phyloP scores from a whole-genome alignment of 2,113 vertebrate genomes.

The Zingel zingel region DNA sequence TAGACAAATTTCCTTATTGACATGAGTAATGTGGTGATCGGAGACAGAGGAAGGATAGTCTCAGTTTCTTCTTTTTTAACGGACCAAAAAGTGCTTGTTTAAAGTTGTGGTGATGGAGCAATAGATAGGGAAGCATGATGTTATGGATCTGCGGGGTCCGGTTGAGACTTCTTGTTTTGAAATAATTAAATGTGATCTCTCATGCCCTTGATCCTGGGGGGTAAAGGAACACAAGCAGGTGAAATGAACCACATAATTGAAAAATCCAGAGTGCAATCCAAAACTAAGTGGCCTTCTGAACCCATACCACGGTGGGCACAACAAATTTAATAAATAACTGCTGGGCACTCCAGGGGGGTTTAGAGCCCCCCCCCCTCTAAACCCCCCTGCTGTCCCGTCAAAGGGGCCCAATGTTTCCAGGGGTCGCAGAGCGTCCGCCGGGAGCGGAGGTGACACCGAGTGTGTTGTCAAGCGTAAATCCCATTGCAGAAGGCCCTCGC shows the following conservation, averaged over 20 bases:
- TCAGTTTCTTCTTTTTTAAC: conserved; percentile 50
- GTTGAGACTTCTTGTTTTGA: conserved; percentile 80
- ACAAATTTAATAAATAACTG: conserved; percentile 89
- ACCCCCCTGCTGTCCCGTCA: conserved; percentile 78
- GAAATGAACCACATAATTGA: conserved; percentile 89
- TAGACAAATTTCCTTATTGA: conserved; percentile 84
- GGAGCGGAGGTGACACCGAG: conserved; percentile 87
- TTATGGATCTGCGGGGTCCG: conserved; percentile 65
- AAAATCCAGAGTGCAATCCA: conserved; percentile 87
- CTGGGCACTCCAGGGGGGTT: conserved; percentile 77
- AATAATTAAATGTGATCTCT: conserved; percentile 85
- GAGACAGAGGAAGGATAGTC: conserved; percentile 50
- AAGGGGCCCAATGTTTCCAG: conserved; percentile 85
- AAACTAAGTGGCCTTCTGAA: conserved; percentile 86
- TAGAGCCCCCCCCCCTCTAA: no score
- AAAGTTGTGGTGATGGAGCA: conserved; percentile 49
- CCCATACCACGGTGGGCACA: conserved; percentile 84
- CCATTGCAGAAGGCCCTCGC: conserved; percentile 80
- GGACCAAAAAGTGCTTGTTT: conserved; percentile 55
- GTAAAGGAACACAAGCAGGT: conserved; percentile 84
- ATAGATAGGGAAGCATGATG: conserved; percentile 61
- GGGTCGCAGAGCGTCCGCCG: conserved; percentile 70
- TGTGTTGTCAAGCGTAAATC: conserved; percentile 88
- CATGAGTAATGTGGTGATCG: conserved; percentile 70
- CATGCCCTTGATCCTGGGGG: conserved; percentile 82